Conservation (phyloP, 2,113 vertebrate genomes). For the Barnardius zonarius region DNA sequence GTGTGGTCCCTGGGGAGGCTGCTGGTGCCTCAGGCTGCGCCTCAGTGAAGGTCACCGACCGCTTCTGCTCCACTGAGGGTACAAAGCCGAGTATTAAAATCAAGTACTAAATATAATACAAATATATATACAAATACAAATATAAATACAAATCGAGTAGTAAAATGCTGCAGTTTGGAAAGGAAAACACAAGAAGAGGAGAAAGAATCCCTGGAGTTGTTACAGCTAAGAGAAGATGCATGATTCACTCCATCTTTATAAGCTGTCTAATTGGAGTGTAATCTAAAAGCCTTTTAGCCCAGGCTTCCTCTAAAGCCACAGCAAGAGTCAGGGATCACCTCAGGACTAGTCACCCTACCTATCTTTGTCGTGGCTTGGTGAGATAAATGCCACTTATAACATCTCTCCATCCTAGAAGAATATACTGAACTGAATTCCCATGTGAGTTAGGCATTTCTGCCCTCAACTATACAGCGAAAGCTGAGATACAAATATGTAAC, state of each 20-base stretch:
- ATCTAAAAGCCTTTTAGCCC: background rate
- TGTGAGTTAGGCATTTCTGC: background rate
- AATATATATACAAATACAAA: background rate
- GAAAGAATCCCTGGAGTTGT: background rate
- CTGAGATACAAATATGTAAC: background rate
- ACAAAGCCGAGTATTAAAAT: background rate
- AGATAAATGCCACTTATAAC: background rate
- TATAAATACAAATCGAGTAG: background rate
- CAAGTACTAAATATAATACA: background rate
- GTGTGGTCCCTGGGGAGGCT: background rate
- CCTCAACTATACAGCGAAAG: background rate
- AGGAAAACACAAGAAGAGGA: background rate
- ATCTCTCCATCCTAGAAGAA: background rate
- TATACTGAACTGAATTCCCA: background rate
- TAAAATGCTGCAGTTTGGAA: background rate
- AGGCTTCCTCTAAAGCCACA: background rate
- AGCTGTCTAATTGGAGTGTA: background rate
- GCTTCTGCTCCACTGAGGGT: constrained; percentile 87
- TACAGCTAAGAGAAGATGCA: background rate
- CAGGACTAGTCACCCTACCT: background rate
- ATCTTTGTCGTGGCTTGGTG: background rate
- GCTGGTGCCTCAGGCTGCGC: constrained; percentile 66
- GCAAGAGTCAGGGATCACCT: background rate
- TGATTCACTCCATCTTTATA: background rate
- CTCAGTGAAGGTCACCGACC: constrained; percentile 96